Evolutionary conservation across 2,888 invertebrate species (phyloP).

Genomic region (Rhaphigaster nebulosa): DNA sequence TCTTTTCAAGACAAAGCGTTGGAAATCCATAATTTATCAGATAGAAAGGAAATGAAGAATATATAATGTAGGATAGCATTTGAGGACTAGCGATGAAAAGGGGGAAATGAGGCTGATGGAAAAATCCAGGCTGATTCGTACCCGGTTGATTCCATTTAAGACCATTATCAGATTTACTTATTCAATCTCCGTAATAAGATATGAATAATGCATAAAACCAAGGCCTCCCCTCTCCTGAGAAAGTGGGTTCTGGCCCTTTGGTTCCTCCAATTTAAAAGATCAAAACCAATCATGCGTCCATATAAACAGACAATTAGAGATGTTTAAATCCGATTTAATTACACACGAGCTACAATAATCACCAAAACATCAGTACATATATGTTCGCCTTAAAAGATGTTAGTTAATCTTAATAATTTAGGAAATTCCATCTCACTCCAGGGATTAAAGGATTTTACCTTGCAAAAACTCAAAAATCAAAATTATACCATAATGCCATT

Average conservation of each 20-base stretch:
- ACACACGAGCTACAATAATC: not conserved
- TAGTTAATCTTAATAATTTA: too few species aligned
- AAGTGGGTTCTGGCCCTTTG: not conserved
- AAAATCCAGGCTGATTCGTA: slow-evolving; percentile 17
- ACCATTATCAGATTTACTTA: slow-evolving; percentile 50
- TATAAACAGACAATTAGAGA: not conserved
- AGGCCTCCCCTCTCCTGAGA: not conserved
- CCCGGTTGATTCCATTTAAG: slow-evolving; percentile 42
- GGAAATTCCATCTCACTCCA: too few species aligned
- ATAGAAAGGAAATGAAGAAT: slow-evolving; percentile 41
- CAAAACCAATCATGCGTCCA: not conserved
- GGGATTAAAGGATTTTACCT: too few species aligned
- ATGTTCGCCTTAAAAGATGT: too few species aligned
- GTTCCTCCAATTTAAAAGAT: not conserved
- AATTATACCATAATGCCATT: too few species aligned
- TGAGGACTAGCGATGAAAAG: slow-evolving; percentile 1
- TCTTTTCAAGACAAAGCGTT: not conserved
- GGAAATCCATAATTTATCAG: not conserved
- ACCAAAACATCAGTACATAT: too few species aligned
- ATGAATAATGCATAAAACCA: slow-evolving; percentile 25
- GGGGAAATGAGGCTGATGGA: not conserved
- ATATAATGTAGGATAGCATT: slow-evolving; percentile 26
- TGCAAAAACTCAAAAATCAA: too few species aligned
- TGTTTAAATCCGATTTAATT: not conserved
- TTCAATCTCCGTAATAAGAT: slow-evolving; percentile 44